These are phyloP conservation scores for Ormyrus rosae DNA, from an alignment of 2,888 invertebrate genomes.

Conservation along the genomic window DNA sequence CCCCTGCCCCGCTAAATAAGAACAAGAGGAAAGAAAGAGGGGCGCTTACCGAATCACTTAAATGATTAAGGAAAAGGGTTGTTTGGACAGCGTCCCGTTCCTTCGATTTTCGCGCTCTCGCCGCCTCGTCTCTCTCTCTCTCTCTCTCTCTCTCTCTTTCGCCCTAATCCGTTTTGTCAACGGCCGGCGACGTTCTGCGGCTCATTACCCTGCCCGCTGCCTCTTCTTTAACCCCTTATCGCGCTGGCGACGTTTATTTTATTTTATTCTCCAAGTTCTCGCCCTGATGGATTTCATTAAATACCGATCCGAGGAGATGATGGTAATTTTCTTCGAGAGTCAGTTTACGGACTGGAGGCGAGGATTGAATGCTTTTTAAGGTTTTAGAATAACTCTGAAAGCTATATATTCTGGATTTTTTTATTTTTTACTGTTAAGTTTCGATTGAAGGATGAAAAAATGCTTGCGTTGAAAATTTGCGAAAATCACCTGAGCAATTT, in stretches of 20 bases:
- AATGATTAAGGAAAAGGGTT: slow-evolving; percentile 76
- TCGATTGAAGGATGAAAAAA: no score
- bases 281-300: slow-evolving; percentile 22
- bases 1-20: not conserved
- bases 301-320: not conserved
- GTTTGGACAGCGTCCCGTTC: slow-evolving; percentile 73
- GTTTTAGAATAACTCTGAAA: no score
- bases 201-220: slow-evolving; percentile 66
- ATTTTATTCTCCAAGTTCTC: slow-evolving; percentile 44
- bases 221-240: slow-evolving; percentile 52
- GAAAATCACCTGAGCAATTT: no score
- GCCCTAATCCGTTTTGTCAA: slow-evolving; percentile 74
- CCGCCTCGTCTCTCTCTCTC: slow-evolving; percentile 44
- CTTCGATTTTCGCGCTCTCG: slow-evolving; percentile 59
- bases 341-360: not conserved
- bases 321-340: not conserved
- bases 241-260: slow-evolving; percentile 46
- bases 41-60: slow-evolving; percentile 74
- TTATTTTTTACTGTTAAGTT: no score
- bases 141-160: slow-evolving; percentile 37
- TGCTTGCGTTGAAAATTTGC: no score
- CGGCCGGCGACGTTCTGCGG: slow-evolving; percentile 66
- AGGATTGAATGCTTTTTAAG: no score
- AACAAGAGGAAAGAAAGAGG: slow-evolving; percentile 41
- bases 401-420: no score